These are phyloP conservation scores for Pseudorhiza aurosa DNA, from an alignment of 30 jellyfish, hydroid and myxozoan species.

Conservation along the genomic window DNA sequence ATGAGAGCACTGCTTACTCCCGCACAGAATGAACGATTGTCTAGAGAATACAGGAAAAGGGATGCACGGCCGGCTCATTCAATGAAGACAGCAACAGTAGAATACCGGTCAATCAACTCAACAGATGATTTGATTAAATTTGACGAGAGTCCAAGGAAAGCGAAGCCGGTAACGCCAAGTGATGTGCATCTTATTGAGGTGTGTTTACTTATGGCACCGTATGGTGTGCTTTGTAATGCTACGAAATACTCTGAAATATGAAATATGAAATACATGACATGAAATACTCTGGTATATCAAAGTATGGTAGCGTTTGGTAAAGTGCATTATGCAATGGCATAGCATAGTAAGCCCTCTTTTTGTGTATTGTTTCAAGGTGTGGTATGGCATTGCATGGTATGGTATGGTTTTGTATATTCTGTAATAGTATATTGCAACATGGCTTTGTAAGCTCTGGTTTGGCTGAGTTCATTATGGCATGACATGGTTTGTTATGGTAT, in stretches of 20 bases:
- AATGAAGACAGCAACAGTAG: conserved; percentile 28
- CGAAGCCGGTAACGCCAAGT: conserved; percentile 48
- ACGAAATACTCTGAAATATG: not conserved
- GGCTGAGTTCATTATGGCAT: too few relatives aligned
- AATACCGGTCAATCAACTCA: not conserved
- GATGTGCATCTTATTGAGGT: conserved; percentile 54
- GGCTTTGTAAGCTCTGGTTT: too few relatives aligned
- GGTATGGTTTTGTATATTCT: too few relatives aligned
- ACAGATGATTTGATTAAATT: conserved; percentile 46
- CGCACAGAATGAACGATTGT: conserved; percentile 82
- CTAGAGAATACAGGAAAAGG: conserved; percentile 63
- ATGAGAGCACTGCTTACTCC: conserved; percentile 74
- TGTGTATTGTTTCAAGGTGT: too few relatives aligned
- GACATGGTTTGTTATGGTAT: too few relatives aligned
- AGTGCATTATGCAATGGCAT: too few relatives aligned
- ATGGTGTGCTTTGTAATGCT: not conserved
- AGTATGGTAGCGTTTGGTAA: too few relatives aligned
- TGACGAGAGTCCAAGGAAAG: conserved; percentile 54
- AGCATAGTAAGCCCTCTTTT: too few relatives aligned
- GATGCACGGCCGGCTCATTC: conserved; percentile 56
- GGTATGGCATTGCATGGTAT: too few relatives aligned
- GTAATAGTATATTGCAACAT: too few relatives aligned
- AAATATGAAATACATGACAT: too few relatives aligned
- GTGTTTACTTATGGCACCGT: not conserved
- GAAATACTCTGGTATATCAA: too few relatives aligned